These are phyloP conservation scores for Crotalus horridus DNA, from an alignment of 2,113 vertebrate genomes.

Conservation along the genomic window DNA sequence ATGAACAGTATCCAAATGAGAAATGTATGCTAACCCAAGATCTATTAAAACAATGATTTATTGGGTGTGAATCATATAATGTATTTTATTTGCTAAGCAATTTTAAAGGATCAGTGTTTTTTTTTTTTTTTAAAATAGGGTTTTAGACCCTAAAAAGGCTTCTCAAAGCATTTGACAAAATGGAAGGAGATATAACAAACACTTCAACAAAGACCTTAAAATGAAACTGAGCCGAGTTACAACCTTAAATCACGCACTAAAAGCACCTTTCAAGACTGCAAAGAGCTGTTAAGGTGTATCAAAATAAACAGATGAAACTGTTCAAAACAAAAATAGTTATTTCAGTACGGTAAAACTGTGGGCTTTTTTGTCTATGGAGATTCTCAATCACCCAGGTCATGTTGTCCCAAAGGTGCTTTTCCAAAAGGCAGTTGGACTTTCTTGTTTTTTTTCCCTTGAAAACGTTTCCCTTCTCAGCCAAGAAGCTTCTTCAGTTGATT, in stretches of 20 bases:
- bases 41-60: background rate
- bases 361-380: background rate
- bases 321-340: background rate
- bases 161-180: background rate
- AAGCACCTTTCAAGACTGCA: background rate
- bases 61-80: background rate
- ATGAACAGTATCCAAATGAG: background rate
- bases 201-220: background rate
- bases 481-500: no score
- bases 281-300: background rate
- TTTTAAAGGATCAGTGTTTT: background rate
- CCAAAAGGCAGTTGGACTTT: no score
- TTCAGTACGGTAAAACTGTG: background rate
- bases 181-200: background rate
- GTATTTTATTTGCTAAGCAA: background rate
- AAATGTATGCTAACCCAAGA: background rate
- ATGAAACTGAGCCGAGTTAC: background rate
- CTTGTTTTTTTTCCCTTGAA: no score
- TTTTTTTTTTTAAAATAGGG: background rate
- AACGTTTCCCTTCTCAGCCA: no score
- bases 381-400: no score
- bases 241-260: background rate
- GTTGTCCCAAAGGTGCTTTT: no score
- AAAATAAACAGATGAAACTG: background rate
- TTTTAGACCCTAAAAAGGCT: background rate